Evolutionary conservation across 2,797 vertebrate species (phyloP), one percentile per base, ranked within the genome.

Genomic region (Propithecus deckenii): DNA sequence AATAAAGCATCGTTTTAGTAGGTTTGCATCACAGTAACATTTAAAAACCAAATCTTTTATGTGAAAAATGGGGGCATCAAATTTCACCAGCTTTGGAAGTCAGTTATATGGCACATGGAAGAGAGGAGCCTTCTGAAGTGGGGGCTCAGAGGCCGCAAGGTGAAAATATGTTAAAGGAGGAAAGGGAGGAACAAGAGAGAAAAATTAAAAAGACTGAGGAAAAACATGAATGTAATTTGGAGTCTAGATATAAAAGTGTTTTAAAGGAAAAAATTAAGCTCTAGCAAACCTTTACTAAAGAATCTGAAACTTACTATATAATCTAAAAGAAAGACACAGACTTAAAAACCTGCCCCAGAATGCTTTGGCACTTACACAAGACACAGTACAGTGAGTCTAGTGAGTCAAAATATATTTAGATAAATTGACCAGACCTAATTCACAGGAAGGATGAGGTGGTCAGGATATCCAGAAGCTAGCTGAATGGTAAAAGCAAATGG

Each of bases 21-120:
- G 97, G 98, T 93, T 97, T 0, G 99, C 98, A 99, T 99, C 98
- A 99, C 99, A 98, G 97, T 96, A 98, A 99, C 98, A 98, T 98
- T 98, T 98, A 98, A 97, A 98, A 98, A 98, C 97, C 98, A 98
- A 98, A 98, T 96, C 97, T 98, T 98, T 99, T 99, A 99, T 99
- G 99, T 99, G 98, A 98, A 98, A 98, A 99, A 99, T 98, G 98
- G 98, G 99, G 98, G 99, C 98, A 99, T 98, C 98, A 97, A 98
- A 98, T 97, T 98, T 97, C 97, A 98, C 91, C 98, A 97, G 96
- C 97, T 98, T 98, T 98, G 98, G 98, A 98, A 99, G 98, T 99
- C 99, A 99, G 99, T 98, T 98, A 98, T 98, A 98, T 98, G 98
- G 95, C 98, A 98, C 94, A 94, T 65, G 80, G 71, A 88, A 97